Percentiles rank a stretch among this genome's conserved stretches.
Conservation (phyloP, 1,140 invertebrate genomes). For the Odontomachus brunneus region DNA sequence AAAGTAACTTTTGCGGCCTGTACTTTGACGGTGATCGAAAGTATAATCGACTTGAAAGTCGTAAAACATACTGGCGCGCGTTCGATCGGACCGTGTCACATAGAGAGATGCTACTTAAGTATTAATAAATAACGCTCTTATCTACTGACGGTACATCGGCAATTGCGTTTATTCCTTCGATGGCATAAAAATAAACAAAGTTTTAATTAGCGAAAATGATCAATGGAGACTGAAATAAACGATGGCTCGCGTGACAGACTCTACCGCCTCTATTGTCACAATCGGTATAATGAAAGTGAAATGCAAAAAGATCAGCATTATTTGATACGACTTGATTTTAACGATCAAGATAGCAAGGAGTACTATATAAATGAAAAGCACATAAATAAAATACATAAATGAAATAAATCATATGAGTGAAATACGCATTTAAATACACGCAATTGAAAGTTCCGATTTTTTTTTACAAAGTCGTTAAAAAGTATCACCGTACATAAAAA, state of each 20-base stretch:
- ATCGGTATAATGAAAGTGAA: not conserved
- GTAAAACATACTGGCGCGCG: not conserved
- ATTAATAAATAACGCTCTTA: not conserved
- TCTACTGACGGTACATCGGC: too few relatives aligned
- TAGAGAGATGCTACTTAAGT: not conserved
- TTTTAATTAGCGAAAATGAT: not conserved
- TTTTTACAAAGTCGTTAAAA: not conserved
- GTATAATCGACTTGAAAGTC: conserved; percentile 5
- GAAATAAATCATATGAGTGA: too few relatives aligned
- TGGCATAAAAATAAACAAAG: not conserved
- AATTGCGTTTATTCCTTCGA: not conserved
- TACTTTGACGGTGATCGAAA: not conserved
- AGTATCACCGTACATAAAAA: not conserved
- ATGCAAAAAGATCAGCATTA: not conserved
- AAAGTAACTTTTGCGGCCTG: not conserved
- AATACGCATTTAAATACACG: too few relatives aligned
- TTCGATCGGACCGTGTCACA: not conserved
- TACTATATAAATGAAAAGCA: too few relatives aligned
- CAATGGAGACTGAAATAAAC: not conserved
- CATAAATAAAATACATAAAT: too few relatives aligned
- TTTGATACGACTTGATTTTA: too few relatives aligned
- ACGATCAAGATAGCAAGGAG: too few relatives aligned
- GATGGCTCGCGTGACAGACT: not conserved
- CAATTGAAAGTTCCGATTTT: too few relatives aligned
- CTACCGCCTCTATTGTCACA: not conserved